Base-by-base conservation (phyloP, 2,113 vertebrate species). In the Fulmarus glacialis region DNA sequence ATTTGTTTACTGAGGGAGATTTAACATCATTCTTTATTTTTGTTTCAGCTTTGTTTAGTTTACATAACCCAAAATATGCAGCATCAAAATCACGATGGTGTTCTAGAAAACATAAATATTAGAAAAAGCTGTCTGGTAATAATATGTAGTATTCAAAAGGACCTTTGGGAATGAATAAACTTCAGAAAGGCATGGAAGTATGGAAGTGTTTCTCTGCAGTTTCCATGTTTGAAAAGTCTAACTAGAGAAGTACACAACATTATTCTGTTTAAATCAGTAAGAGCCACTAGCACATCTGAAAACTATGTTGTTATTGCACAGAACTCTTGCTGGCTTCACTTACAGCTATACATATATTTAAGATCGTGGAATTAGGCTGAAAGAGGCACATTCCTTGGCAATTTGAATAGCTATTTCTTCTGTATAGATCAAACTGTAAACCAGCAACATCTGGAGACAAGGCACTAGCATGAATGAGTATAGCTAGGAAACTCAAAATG, bases 41-140 rank as follows among this genome's bases (percentile, higher is more conserved):
- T 96, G 97, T 97, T 97, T 97, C 93, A 97, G 95, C 91, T 96
- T 97, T 95, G 96, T 97, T 97, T 89, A 75, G 68, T 93, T 96
- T 85, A 93, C 45, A 42, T 82, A 93, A 97, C 78, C 91, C 94
- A 91, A 96, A 97, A 89, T 91, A 96, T 24, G 87, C 55, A 88
- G 89, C 89, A 90, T 90, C 89, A 91, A 96, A 97, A 96, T 91
- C 87, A 93, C 4, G 38, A 74, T 63, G 95, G 67, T 95, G 89
- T 94, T 94, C 79, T 83, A 80, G 47, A 96, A 94, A 96, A 97
- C 74, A 94, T 58, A 96, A 96, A 96, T 74, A 82, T 77, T 91
- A 91, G 66, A 90, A 34, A 90, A 96, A 91, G n/a, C 74, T 90
- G 74, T 90, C 82, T 95, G 74, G 29, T 90, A 94, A 91, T 73